These are phyloP conservation scores for Nyleta sp. DNA, from an alignment of 2,888 invertebrate species.

Conservation along the genomic window DNA sequence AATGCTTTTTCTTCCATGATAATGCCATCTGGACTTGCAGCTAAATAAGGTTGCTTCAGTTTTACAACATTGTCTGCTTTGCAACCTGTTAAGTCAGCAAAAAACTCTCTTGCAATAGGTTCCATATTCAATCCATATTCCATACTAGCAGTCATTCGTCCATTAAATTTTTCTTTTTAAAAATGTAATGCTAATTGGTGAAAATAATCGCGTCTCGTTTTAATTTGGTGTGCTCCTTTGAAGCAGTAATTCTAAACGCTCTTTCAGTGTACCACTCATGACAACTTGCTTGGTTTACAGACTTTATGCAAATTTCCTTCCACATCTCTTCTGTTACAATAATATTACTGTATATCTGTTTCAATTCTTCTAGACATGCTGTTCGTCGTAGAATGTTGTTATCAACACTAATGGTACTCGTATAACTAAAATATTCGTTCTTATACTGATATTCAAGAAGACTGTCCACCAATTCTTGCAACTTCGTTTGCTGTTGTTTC, in stretches of 20 bases:
- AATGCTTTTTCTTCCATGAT: background rate
- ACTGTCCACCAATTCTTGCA: no score
- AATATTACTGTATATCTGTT: background rate
- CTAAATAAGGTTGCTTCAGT: slow-evolving; percentile 42
- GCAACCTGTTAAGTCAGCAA: background rate
- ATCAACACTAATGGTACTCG: background rate
- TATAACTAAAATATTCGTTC: background rate
- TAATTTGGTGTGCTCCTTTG: slow-evolving; percentile 13
- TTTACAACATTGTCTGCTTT: slow-evolving; percentile 22
- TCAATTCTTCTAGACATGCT: slow-evolving; percentile 1
- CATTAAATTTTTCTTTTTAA: slow-evolving; percentile 12
- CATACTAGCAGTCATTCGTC: slow-evolving; percentile 1
- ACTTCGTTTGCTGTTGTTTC: no score
- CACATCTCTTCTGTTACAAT: background rate
- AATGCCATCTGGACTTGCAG: slow-evolving; percentile 12
- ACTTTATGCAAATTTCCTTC: background rate
- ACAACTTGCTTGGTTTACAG: background rate
- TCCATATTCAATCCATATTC: slow-evolving; percentile 9
- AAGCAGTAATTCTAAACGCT: background rate
- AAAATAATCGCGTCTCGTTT: background rate
- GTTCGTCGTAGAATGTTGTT: background rate
- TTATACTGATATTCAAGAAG: no score
- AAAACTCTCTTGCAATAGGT: background rate
- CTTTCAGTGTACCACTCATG: slow-evolving; percentile 3
- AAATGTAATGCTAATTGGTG: slow-evolving; percentile 8